Evolutionary conservation across 1,140 invertebrate genomes (phyloP), one percentile per base, ranked within the genome.

Genomic region (Whitmania pigra): DNA sequence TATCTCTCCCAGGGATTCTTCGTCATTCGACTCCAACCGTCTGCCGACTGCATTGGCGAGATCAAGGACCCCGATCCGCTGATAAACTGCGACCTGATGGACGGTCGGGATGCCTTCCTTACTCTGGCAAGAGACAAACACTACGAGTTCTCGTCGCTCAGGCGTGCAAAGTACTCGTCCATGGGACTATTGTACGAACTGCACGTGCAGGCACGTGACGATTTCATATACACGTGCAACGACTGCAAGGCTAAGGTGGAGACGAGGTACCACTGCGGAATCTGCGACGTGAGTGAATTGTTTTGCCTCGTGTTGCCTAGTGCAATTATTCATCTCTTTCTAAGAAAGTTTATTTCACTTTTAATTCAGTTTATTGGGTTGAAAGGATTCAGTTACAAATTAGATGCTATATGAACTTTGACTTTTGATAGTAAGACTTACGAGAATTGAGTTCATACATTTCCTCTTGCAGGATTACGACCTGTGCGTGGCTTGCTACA

Each of bases 111-210:
- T 85, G 94, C 94, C 67, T 99, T 99, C 83, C 85, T 99, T 2
- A 97, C 94, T n/a, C 88, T 98, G 85, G 94, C 95, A 17, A 87
- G 96, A 73, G 97, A 99, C 83, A 92, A 93, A 78, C 96, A 99
- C 85, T 97, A 93, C 80, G 97, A 99, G 84, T 99, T 99, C 84
- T 97, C 94, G 43, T 97, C 94, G 0, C 84, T 97, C 73, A 84
- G 97, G 54, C 85, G 97, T 74, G 93, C 94, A 18, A 94, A 96
- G 80, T 98, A 90, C 81, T 97, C 94, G 73, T 94, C 94, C 2
- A 89, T 99, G 85, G 93, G 92, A 73, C 92, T 99, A 89, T 82
- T 98, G 67, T 97, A 97, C 82, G 96, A 99, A 83, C 84, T 99
- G 72, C 96, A 99, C 84, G 98, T 96, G 84, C 93, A 97, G 86